Percentiles rank a stretch among this genome's conserved stretches.
Evolutionary conservation across 2,797 vertebrate genomes (phyloP).

Genomic region (Sylvia borin): DNA sequence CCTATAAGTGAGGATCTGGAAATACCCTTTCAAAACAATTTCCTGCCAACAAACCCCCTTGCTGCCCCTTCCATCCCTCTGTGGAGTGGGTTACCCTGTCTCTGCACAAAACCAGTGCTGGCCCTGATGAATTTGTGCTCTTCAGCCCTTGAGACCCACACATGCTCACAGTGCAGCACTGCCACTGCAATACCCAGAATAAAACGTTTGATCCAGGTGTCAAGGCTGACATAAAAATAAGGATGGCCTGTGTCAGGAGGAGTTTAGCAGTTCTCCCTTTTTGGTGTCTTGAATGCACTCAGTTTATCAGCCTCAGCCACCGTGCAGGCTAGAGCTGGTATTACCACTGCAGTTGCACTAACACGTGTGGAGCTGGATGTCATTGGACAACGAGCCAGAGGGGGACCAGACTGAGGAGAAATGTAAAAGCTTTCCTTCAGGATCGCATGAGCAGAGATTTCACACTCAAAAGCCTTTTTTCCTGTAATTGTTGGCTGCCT

Average conservation of each 20-base stretch:
- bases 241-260: neutral
- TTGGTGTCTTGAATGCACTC: neutral
- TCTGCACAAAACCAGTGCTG: neutral
- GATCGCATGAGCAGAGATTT: neutral
- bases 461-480: neutral
- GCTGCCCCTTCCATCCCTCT: neutral
- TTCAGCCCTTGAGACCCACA: neutral
- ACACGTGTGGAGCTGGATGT: neutral
- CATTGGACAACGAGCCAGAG: neutral
- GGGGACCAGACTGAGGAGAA: neutral
- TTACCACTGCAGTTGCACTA: neutral
- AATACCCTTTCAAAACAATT: neutral
- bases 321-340: neutral
- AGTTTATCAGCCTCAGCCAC: neutral
- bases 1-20: neutral
- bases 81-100: neutral
- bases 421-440: neutral
- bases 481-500: neutral
- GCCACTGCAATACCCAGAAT: neutral
- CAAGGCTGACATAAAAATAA: neutral
- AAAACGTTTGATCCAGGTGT: neutral
- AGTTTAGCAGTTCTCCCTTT: neutral
- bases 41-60: neutral
- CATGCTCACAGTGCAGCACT: rapidly evolving
- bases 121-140: neutral